phyloP scores from a whole-genome alignment of 2,113 vertebrate genomes.

The Bolborhynchus lineola region DNA sequence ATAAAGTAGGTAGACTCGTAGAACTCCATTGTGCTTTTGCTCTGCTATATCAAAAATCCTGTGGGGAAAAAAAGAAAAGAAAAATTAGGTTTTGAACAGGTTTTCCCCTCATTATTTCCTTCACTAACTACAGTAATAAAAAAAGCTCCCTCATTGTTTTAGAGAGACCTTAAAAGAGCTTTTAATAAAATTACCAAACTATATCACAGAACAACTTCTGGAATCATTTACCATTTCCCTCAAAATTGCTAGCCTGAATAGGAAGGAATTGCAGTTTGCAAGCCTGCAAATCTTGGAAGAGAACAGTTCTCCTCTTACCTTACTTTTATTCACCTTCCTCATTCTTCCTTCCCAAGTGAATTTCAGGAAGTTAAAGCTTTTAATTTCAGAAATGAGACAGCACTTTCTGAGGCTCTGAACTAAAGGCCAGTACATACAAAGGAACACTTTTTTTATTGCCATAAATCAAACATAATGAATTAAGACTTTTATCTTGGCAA shows the following conservation, averaged over 20 bases:
- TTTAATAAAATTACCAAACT: neutral
- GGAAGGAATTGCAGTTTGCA: neutral
- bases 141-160: neutral
- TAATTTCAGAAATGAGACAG: neutral
- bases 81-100: neutral
- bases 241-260: neutral
- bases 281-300: neutral
- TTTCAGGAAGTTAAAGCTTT: neutral
- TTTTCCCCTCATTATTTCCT: neutral
- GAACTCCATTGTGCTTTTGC: slow-evolving; percentile 89
- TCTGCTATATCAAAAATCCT: slow-evolving; percentile 7
- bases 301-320: neutral
- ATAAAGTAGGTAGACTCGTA: slow-evolving; percentile 96
- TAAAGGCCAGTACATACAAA: neutral
- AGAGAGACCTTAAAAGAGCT: neutral
- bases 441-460: neutral
- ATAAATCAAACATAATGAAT: neutral
- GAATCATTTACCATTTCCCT: neutral
- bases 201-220: neutral
- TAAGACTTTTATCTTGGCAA: neutral
- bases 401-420: neutral
- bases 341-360: neutral
- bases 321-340: neutral
- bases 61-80: too few species aligned
- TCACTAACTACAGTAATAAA: neutral